phyloP scores from a whole-genome alignment of 1,140 invertebrate species.

The Formica exsecta region DNA sequence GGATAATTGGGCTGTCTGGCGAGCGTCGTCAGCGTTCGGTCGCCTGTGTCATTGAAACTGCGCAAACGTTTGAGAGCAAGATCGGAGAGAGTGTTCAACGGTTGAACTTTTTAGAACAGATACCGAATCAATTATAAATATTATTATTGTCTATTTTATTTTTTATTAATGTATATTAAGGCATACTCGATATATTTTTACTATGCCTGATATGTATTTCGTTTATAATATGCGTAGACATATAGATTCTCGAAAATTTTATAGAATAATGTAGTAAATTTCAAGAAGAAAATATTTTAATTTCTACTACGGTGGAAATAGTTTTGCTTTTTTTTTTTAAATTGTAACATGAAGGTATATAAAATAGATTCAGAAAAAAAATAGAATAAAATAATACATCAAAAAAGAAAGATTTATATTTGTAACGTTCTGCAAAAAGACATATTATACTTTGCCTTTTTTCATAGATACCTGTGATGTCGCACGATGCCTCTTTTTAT shows the following conservation, averaged over 20 bases:
- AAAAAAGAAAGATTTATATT: too few relatives aligned
- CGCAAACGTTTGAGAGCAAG: constrained; percentile 66
- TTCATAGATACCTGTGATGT: constrained; percentile 83
- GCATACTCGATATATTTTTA: too few relatives aligned
- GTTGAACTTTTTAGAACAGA: neutral
- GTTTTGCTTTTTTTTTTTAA: neutral
- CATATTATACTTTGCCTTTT: neutral
- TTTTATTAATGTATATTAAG: neutral
- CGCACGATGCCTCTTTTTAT: constrained; percentile 86
- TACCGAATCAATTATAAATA: neutral
- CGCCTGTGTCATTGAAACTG: constrained; percentile 86
- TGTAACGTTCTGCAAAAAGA: too few relatives aligned
- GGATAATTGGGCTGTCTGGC: constrained; percentile 85
- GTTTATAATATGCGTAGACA: too few relatives aligned
- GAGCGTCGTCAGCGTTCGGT: constrained; percentile 83
- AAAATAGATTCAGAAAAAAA: too few relatives aligned
- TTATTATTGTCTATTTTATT: neutral
- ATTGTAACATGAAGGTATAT: neutral
- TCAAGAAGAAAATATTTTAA: neutral
- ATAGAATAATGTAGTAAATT: neutral
- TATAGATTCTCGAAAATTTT: too few relatives aligned
- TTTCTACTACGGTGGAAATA: neutral
- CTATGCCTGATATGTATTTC: too few relatives aligned
- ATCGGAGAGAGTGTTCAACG: constrained; percentile 62
- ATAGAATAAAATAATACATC: too few relatives aligned